Percentiles rank a stretch among this genome's conserved stretches.
These are phyloP conservation scores for Sphaerodactylus townsendi DNA, from an alignment of 2,113 vertebrate species.

Conservation along the genomic window DNA sequence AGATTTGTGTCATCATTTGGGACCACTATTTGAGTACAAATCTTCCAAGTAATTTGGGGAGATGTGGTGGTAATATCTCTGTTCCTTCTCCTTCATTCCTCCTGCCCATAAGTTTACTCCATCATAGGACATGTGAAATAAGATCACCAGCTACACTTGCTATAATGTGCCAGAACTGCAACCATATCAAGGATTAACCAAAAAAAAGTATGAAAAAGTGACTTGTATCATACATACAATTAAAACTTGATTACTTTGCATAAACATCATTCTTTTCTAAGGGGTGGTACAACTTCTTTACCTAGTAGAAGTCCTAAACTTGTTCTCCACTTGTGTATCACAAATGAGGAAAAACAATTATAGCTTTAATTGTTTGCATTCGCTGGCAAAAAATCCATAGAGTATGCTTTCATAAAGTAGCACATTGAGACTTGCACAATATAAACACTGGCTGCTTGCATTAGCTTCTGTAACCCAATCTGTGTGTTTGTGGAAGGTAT, in stretches of 20 bases:
- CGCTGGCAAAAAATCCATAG: not conserved
- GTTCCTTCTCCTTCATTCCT: constrained; percentile 27
- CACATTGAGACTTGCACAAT: not conserved
- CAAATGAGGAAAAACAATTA: not conserved
- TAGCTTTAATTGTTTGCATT: not conserved
- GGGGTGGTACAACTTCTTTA: rapidly evolving
- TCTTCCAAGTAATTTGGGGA: constrained; percentile 49
- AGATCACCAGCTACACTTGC: not conserved
- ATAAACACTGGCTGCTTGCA: not conserved
- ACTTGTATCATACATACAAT: not conserved
- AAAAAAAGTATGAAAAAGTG: not conserved
- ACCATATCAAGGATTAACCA: not conserved
- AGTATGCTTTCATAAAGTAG: not conserved
- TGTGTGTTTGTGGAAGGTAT: not conserved
- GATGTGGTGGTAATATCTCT: constrained; percentile 9
- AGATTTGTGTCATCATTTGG: constrained; percentile 62
- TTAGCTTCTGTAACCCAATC: no score
- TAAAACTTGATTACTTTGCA: not conserved
- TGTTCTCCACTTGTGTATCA: no score
- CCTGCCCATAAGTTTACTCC: not conserved
- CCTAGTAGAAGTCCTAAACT: not conserved
- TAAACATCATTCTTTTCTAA: rapidly evolving
- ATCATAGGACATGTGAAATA: constrained; percentile 43
- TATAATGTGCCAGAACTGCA: not conserved
- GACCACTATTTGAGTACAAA: constrained; percentile 55